phyloP scores from a whole-genome alignment of 2,113 vertebrate species.

The Sphaerodactylus townsendi region DNA sequence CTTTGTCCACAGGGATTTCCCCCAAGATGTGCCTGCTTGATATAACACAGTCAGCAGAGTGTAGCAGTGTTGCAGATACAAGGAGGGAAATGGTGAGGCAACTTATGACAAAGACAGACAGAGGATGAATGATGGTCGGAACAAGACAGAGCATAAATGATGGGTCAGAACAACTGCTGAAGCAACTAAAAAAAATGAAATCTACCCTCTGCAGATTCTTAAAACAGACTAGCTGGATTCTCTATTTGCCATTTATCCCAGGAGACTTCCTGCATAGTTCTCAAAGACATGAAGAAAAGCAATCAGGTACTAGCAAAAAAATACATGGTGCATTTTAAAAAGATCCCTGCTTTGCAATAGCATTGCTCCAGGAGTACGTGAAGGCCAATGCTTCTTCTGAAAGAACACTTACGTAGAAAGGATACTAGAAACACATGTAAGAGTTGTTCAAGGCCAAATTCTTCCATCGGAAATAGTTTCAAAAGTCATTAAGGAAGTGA shows the following conservation, averaged over 20 bases:
- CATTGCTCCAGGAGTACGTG: rapidly evolving
- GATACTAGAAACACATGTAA: not conserved
- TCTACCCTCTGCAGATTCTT: not conserved
- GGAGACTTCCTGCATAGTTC: not conserved
- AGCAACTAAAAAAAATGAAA: not conserved
- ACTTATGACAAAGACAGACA: not conserved
- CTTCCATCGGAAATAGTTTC: not conserved
- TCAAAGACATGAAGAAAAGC: conserved; percentile 4
- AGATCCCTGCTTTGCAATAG: rapidly evolving
- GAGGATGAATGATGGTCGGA: not conserved
- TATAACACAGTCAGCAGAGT: not conserved
- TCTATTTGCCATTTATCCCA: not conserved
- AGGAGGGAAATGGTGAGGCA: not conserved
- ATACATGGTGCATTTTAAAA: not conserved
- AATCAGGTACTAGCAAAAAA: not conserved
- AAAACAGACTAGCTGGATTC: not conserved
- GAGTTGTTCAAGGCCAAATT: not conserved
- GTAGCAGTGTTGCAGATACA: not conserved
- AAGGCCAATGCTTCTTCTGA: not conserved
- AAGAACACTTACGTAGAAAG: not conserved
- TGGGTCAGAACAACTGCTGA: not conserved
- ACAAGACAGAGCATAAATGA: not conserved
- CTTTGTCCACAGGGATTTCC: not conserved
- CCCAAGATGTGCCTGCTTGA: not conserved
- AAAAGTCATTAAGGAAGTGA: not conserved